Evolutionary conservation across 2,113 vertebrate species (phyloP).

Genomic region (Sebastes fasciatus): DNA sequence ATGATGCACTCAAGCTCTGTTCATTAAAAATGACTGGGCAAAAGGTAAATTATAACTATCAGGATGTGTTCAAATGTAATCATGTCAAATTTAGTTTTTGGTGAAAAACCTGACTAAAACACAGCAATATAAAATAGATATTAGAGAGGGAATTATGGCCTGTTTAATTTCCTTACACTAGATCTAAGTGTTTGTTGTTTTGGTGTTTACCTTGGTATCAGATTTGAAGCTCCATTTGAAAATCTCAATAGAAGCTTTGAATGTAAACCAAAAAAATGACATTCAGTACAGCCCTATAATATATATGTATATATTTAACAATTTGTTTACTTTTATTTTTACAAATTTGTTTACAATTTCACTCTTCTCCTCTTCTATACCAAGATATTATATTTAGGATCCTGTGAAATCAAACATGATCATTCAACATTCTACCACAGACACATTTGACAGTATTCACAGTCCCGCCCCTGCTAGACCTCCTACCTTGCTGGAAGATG

Average conservation of each 20-base stretch:
- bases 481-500: slow-evolving; percentile 99
- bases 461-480: slow-evolving; percentile 57
- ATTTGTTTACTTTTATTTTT: background rate
- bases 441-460: slow-evolving; percentile 42
- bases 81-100: no score
- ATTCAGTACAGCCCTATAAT: background rate
- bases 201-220: no score
- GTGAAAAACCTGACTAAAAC: no score
- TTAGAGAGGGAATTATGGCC: no score
- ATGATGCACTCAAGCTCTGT: no score
- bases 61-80: no score
- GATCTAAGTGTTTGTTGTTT: no score
- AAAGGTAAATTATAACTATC: no score
- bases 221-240: background rate
- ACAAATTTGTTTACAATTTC: background rate
- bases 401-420: slow-evolving; percentile 23
- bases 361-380: background rate
- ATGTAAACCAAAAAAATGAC: background rate
- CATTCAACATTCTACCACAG: slow-evolving; percentile 23
- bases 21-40: no score
- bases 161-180: no score
- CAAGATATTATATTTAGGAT: slow-evolving; percentile 5
- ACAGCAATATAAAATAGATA: no score
- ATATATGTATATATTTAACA: background rate
- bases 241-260: background rate